phyloP scores from a whole-genome alignment of 2,888 invertebrate species.

The Ophion ventricosus region DNA sequence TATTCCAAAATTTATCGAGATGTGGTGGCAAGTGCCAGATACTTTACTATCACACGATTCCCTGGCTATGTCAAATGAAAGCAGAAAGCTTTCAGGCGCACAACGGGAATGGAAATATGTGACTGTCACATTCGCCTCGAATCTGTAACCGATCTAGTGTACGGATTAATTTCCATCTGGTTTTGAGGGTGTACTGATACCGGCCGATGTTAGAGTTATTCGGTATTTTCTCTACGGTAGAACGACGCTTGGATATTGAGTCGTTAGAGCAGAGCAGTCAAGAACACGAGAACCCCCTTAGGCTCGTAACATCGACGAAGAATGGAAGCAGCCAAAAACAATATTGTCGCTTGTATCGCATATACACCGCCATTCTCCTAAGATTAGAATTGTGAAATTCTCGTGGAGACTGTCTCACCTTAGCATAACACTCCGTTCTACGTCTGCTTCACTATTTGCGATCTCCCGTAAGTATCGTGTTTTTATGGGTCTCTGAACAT shows the following conservation, averaged over 20 bases:
- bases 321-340: constrained; percentile 56
- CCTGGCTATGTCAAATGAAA: too few species aligned
- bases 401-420: constrained; percentile 13
- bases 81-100: background rate
- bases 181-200: background rate
- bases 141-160: background rate
- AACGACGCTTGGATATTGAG: constrained; percentile 9
- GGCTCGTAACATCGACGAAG: constrained; percentile 35
- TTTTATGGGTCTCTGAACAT: constrained; percentile 41
- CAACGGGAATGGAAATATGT: background rate
- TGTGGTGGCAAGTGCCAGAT: too few species aligned
- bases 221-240: background rate
- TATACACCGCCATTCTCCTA: constrained; percentile 30
- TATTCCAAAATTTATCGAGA: too few species aligned
- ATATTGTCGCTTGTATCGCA: constrained; percentile 45
- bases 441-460: constrained; percentile 12
- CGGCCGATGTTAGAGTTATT: background rate
- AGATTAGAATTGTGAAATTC: constrained; percentile 57
- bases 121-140: background rate
- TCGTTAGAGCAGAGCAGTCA: constrained; percentile 32
- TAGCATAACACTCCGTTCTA: constrained; percentile 18
- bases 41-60: too few species aligned
- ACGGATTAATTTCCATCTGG: background rate
- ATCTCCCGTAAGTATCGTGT: constrained; percentile 24
- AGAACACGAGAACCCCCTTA: background rate